Evolutionary conservation across 92 coral and sea anemone genomes (phyloP).

Genomic region (Pocillopora grandis): DNA sequence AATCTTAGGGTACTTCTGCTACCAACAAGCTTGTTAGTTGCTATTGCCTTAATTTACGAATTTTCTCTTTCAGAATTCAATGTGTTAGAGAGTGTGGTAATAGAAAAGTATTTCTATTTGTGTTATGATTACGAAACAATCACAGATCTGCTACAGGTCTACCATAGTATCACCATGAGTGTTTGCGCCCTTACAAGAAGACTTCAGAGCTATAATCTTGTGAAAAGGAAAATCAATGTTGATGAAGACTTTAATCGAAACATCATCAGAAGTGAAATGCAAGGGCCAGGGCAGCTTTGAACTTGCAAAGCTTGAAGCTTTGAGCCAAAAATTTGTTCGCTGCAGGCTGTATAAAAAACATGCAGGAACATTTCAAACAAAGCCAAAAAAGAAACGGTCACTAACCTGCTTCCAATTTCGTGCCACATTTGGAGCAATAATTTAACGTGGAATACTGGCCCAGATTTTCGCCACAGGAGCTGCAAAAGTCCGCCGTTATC

Average conservation of each 20-base stretch:
- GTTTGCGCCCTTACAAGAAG: no score
- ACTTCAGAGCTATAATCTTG: no score
- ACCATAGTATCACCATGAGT: no score
- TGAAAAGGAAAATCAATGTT: neutral
- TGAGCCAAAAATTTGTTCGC: neutral
- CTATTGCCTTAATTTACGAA: neutral
- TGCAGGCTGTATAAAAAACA: neutral
- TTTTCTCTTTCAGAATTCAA: conserved; percentile 7
- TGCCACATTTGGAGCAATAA: neutral
- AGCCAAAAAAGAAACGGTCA: neutral
- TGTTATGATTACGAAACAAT: no score
- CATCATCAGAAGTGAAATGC: neutral
- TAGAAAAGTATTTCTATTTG: conserved; percentile 46
- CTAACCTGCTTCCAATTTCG: neutral
- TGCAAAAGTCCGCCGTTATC: no score
- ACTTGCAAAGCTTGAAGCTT: neutral
- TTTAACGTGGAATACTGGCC: no score
- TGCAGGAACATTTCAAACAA: neutral
- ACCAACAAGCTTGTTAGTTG: neutral
- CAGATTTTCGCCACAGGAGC: no score
- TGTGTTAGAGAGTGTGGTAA: conserved; percentile 35
- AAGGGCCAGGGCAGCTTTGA: neutral
- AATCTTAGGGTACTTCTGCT: neutral
- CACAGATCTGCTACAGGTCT: no score
- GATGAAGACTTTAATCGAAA: no score